Evolutionary conservation across 2,888 invertebrate genomes (phyloP).

Genomic region (Pediacus dermestoides): DNA sequence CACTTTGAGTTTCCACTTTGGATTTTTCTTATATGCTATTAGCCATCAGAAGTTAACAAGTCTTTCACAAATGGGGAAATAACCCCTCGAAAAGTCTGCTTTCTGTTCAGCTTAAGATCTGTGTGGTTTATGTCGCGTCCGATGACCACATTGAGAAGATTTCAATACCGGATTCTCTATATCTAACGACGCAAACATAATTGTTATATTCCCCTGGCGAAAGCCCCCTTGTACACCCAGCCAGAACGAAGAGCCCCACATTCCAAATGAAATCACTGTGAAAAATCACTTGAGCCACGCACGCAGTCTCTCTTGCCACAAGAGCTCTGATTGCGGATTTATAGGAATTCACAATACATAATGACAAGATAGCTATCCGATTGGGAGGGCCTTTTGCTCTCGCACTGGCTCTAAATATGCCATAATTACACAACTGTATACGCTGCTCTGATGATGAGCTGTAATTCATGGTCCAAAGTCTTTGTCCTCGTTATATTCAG

Average conservation of each 20-base stretch:
- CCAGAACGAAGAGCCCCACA: conserved; percentile 27
- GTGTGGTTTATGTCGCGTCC: conserved; percentile 9
- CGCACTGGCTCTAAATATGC: conserved; percentile 37
- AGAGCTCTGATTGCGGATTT: conserved; percentile 48
- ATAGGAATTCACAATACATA: conserved; percentile 44
- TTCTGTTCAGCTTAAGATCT: no score
- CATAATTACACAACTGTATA: conserved; percentile 35
- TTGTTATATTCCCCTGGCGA: conserved; percentile 44
- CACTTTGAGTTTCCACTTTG: no score
- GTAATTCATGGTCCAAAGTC: conserved; percentile 11
- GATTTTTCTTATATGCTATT: no score
- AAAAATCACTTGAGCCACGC: conserved; percentile 40
- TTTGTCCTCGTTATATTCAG: conserved; percentile 31
- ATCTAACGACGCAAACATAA: conserved; percentile 51
- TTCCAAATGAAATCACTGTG: conserved; percentile 31
- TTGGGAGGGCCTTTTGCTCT: conserved; percentile 32
- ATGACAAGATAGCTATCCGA: conserved; percentile 48
- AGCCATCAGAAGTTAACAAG: no score
- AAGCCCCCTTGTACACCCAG: conserved; percentile 26
- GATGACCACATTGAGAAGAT: conserved; percentile 33
- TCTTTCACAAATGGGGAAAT: no score
- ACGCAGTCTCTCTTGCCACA: conserved; percentile 29
- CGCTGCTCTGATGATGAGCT: conserved; percentile 27
- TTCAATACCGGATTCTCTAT: conserved; percentile 47
- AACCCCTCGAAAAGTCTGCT: no score